A percentile compares a stretch with the other conserved stretches of the same genome.
These are phyloP conservation scores for Rhinophrynus dorsalis DNA, from an alignment of 2,797 vertebrate species.

Conservation along the genomic window DNA sequence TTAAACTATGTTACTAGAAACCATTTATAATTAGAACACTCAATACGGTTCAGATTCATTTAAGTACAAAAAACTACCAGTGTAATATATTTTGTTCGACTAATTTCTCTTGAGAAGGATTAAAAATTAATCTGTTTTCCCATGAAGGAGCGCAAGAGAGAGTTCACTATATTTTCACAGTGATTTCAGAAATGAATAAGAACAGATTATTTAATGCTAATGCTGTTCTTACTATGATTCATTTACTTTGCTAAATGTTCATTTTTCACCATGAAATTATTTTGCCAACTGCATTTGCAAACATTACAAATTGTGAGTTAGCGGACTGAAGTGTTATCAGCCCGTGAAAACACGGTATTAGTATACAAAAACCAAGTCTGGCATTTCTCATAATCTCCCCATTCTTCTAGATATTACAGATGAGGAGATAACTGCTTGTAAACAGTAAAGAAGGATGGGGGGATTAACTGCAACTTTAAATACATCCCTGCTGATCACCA, in stretches of 20 bases:
- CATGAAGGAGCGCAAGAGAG: conserved; percentile 41
- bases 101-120: conserved; percentile 42
- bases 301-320: neutral
- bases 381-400: no score
- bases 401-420: neutral
- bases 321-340: neutral
- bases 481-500: no score
- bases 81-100: conserved; percentile 2
- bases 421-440: neutral
- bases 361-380: neutral
- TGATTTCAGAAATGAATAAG: conserved; percentile 30
- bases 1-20: no score
- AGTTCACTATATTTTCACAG: conserved; percentile 10
- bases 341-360: neutral
- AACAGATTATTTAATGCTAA: conserved; percentile 5
- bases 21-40: neutral
- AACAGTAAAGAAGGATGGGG: neutral
- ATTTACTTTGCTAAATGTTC: conserved; percentile 32
- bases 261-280: conserved; percentile 29
- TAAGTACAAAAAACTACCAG: conserved; percentile 8
- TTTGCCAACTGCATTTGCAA: conserved; percentile 21
- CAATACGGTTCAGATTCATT: neutral
- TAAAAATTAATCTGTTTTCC: conserved; percentile 51
- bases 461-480: neutral
- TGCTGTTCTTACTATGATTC: conserved; percentile 21